Base-by-base conservation (phyloP, 2,113 vertebrate genomes). In the Scartelaos histophorus region DNA sequence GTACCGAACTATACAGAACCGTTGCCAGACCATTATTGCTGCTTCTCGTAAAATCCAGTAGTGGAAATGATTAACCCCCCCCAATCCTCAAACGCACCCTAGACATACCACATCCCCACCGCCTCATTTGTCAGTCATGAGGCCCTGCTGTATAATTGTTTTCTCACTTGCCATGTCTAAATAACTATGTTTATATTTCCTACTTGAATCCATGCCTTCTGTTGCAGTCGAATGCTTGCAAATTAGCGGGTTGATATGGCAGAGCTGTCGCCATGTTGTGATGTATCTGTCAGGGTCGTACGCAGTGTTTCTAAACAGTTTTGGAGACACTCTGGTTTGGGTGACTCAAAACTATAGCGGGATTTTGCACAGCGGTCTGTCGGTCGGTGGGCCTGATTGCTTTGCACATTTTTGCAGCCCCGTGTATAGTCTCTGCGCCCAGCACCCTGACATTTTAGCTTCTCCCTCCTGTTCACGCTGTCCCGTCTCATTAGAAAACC, bases 31-130 rank as follows among this genome's bases (percentile, higher is more conserved):
- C 51, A 53, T 71, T 70, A 84, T 71, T 64, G 80, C 75, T 75
- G 43, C 71, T 58, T 86, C 80, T 78, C 85, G 85, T 86, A 87
- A 89, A 85, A 89, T 83, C 79, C 66, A 70, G 61, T 67, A 76
- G 72, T 83, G 87, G 87, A 86, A 77, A 87, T 82, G 83, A 92
- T 90, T 89, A 87, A 87, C 83, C 74, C 80, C 83, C 68, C 22
- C 70, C 46, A 24, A 43, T 85, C 75, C 73, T 46, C 67, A 29
- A 74, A 76, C 64, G 70, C 82, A 79, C 80, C 76, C 78, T 43
- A 70, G 7, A 75, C 78, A 72, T 6, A 75, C 85, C 43, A 54
- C 47, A 71, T 77, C 57, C 64, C 80, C 68, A 35, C 38, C 34
- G 15, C 61, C 77, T 86, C 81, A 74, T 85, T 82, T 83, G 85